These are phyloP conservation scores for Liposcelis brunnea DNA, from an alignment of 2,888 invertebrate species.

Conservation along the genomic window DNA sequence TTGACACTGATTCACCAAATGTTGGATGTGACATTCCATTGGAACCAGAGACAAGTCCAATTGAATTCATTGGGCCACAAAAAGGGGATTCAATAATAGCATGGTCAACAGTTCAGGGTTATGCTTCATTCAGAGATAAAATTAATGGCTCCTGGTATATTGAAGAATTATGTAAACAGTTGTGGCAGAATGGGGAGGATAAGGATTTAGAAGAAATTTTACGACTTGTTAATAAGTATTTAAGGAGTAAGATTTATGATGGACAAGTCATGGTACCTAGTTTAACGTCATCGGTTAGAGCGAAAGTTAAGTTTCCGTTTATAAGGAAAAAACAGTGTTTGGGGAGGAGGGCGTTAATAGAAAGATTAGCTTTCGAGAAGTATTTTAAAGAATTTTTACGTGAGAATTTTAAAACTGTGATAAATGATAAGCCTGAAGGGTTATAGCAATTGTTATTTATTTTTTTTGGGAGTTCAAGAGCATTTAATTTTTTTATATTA, in stretches of 20 bases:
- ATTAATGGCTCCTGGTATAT: conserved; percentile 4
- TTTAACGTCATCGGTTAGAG: not conserved
- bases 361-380: no score
- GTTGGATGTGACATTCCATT: no score
- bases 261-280: conserved; percentile 1
- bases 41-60: no score
- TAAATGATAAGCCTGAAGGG: no score
- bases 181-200: not conserved
- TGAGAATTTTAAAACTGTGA: no score
- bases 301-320: conserved; percentile 1
- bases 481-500: no score
- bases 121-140: not conserved
- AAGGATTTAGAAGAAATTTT: not conserved
- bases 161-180: conserved; percentile 3
- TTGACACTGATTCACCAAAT: no score
- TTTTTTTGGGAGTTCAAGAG: no score
- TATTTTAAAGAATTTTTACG: no score
- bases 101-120: conserved; percentile 4
- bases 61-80: not conserved
- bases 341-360: no score
- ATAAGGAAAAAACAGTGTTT: not conserved
- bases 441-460: no score
- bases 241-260: not conserved
- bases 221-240: not conserved
- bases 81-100: conserved; percentile 3